Evolutionary conservation across 1,140 invertebrate species (phyloP), one percentile per base, ranked within the genome.

Genomic region (Oryzaephilus surinamensis): DNA sequence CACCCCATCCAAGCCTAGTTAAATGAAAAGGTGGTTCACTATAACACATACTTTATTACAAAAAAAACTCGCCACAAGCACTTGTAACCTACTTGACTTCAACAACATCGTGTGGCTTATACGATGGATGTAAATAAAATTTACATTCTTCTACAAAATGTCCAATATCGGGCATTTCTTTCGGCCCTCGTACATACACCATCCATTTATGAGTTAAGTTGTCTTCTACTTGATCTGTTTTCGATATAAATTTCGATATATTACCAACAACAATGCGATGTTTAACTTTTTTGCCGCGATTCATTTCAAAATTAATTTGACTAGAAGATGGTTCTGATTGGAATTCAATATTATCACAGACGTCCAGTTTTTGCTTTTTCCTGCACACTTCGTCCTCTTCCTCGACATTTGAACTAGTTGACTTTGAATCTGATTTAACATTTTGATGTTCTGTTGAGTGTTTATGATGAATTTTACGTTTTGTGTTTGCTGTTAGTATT

Each of bases 121-220:
- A 93, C 27, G 83, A 88, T 16, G 82, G 78, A 67, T 94, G 86
- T 14, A 94, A 64, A 46, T 81, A 77, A 51, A 90, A 90, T 39
- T 77, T 70, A 34, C 89, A 80, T 67, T 83, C 85, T 15, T 75
- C 70, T 0, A 89, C 65, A 57, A 78, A 74, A 32, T 73, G 62
- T 13, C 73, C 65, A 38, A 88, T 69, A 32, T 77, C 68, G 3
- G 72, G 69, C 30, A 65, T 62, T 11, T 76, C 67, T 46, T 71
- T 73, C 30, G 74, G 66, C 0, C 77, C 79, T 45, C 81, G 66
- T 4, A 92, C 76, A 64, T 92, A 93, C 31, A 92, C 73, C 63
- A 89, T 79, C 89, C 89, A 93, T 55, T 89, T 90, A 60, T 93
- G 86, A 31, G 79, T 88, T n/a, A 82, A 73, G 19, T 69, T 70